Conservation (phyloP, 2,113 vertebrate genomes). For the Poeciliopsis turrubarensis region DNA sequence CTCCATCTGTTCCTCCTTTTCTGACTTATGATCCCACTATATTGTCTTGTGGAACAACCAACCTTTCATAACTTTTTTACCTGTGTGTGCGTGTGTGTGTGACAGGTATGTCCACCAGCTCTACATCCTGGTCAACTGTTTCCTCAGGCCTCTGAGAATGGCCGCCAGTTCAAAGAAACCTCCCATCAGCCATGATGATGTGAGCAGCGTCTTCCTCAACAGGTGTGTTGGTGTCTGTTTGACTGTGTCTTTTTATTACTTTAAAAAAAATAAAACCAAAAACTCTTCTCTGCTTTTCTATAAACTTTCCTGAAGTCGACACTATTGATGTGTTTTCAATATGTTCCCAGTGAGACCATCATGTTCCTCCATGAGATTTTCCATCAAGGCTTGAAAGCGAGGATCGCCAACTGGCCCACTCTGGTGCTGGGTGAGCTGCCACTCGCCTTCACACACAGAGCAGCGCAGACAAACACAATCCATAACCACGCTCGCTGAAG, state of each 20-base stretch:
- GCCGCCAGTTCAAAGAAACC: slow-evolving; percentile 98
- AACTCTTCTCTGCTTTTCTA: background rate
- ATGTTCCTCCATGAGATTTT: slow-evolving; percentile 99
- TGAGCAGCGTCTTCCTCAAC: slow-evolving; percentile 98
- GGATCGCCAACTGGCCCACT: slow-evolving; percentile 98
- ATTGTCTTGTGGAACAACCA: background rate
- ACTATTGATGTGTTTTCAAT: slow-evolving; percentile 8
- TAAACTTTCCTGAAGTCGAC: slow-evolving; percentile 12
- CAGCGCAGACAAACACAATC: slow-evolving; percentile 27
- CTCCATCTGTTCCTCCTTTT: background rate
- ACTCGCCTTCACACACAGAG: slow-evolving; percentile 23
- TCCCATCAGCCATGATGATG: slow-evolving; percentile 93
- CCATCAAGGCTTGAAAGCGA: slow-evolving; percentile 97
- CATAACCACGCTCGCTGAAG: slow-evolving; percentile 20
- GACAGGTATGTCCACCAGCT: slow-evolving; percentile 90
- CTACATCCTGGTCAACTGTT: slow-evolving; percentile 93
- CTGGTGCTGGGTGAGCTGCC: slow-evolving; percentile 93
- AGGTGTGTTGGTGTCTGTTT: slow-evolving; percentile 79
- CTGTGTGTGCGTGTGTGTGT: slow-evolving; percentile 1
- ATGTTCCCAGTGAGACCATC: slow-evolving; percentile 90
- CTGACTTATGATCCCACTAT: background rate
- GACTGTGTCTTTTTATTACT: background rate
- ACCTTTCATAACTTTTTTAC: background rate
- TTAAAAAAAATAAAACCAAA: background rate
- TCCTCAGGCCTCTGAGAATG: slow-evolving; percentile 94